Base-by-base conservation (phyloP, 2,113 vertebrate genomes). In the Chionis minor region DNA sequence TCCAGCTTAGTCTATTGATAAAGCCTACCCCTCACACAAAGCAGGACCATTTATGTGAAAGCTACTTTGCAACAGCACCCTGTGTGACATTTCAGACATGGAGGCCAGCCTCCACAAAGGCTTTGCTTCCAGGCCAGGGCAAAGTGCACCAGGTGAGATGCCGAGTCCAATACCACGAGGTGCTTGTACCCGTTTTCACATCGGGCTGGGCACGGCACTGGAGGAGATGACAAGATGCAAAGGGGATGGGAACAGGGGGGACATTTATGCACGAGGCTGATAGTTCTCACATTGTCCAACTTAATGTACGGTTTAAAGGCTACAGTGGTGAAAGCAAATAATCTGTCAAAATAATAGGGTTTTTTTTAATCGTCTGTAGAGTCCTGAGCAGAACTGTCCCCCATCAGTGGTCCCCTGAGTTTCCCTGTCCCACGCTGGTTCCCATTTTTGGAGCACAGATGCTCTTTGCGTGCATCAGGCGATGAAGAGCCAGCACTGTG, bases 121-220 rank as follows among this genome's bases (percentile, higher is more conserved):
- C 15, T 85, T 79, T 81, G 33, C 32, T 49, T 30, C 35, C 27
- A 24, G 10, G 10, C 30, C n/a, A 9, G 18, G 30, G 18, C 55
- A 12, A 71, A 71, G 12, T 6, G 14, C 42, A 45, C 51, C 3
- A 1, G 19, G 9, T 49, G 61, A 62, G 59, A 54, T 0, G 1
- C 38, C 3, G 3, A 61, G 35, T 9, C 24, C 14, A 20, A 40
- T 45, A 27, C 35, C 33, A 8, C 44, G 40, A 93, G 79, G 35
- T 70, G 38, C 92, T 86, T 63, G 20, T 42, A 81, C 8, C 49
- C 40, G 81, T 59, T n/a, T 52, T 88, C 65, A 77, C 30, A 14
- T 32, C 0, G 0, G 33, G 19, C 42, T 55, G 77, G 27, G 58
- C 65, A 71, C 1, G 19, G 51, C 0, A 0, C 47, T 69, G 55